Base-by-base conservation (phyloP, 1,140 invertebrate species). In the Mactra quadrangularis region DNA sequence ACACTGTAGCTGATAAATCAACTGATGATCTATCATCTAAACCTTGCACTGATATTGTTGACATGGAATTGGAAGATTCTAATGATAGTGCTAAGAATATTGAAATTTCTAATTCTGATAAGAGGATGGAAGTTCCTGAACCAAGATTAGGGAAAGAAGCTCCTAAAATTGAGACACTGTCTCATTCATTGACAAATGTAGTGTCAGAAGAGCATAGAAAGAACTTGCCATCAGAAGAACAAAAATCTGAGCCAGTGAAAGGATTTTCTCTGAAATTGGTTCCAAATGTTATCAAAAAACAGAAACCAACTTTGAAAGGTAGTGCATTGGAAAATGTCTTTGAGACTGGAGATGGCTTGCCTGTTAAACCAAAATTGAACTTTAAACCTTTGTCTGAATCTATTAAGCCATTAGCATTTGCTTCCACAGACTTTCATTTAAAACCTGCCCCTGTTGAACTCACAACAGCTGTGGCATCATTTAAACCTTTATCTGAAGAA, bases 11-110 rank as follows among this genome's bases (percentile, higher is more conserved):
- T 45, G 33, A 41, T 13, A 60, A 68, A 57, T 19, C 33, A 27
- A 9, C 7, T 22, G 22, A 45, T 22, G n/a, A 15, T 0, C n/a
- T 60, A 7, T 35, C n/a, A 22, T 11, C 17, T 60, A 17, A 4
- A n/a, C 25, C 45, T n/a, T 11, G n/a, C 6, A 50, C 11, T 57
- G 45, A 35, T 15, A 47, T 35, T 31, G 55, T 60, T 27, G 78
- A 82, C 33, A 82, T 71, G 78, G 68, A 82, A 3, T 47, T 82
- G 27, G 78, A 82, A 33, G 57, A 82, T 7, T 29, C 45, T n/a
- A 57, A 79, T n/a, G 22, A 74, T 13, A 47, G 38, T 2, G 41
- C 22, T n/a, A 55, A 60, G n/a, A 47, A 50, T 29, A 64, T 76
- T 25, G 74, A 76, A 47, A 45, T 79, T 31, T 25, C 15, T 7